Evolutionary conservation across 2,888 invertebrate species (phyloP).

Genomic region (Eristalis tenax): DNA sequence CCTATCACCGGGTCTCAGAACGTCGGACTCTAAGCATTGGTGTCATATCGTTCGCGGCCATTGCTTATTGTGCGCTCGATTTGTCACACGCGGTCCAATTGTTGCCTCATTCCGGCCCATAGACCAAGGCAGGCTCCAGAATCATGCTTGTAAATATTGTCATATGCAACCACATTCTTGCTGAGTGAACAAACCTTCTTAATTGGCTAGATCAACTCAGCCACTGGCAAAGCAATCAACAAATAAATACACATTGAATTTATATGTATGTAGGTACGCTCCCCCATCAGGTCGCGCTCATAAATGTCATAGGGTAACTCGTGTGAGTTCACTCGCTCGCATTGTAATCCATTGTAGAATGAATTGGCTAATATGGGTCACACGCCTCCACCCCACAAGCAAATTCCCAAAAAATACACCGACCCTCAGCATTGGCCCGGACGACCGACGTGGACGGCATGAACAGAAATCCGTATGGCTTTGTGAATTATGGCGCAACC

Average conservation of each 20-base stretch:
- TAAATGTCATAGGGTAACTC: background rate
- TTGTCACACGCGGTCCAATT: too few relatives aligned
- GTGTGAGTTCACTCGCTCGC: background rate
- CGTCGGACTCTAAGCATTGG: too few relatives aligned
- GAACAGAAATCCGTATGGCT: constrained; percentile 22
- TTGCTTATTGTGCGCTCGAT: too few relatives aligned
- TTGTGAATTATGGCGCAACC: constrained; percentile 56
- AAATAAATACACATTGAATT: background rate
- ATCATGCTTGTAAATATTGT: background rate
- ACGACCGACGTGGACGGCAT: background rate
- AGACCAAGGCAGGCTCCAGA: background rate
- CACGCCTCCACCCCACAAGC: constrained; percentile 12
- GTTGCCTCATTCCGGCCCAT: too few relatives aligned
- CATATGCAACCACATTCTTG: background rate
- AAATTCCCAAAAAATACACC: background rate
- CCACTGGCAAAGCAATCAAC: background rate
- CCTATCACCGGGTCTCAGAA: too few relatives aligned
- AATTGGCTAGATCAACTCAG: background rate
- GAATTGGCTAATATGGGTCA: constrained; percentile 38
- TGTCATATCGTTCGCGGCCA: too few relatives aligned
- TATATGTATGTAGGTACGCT: background rate
- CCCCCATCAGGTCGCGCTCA: background rate
- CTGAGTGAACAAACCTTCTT: background rate
- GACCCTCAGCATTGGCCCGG: background rate
- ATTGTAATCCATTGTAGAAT: background rate